Conservation (phyloP, 2,888 invertebrate species). For the Bombylius major region DNA sequence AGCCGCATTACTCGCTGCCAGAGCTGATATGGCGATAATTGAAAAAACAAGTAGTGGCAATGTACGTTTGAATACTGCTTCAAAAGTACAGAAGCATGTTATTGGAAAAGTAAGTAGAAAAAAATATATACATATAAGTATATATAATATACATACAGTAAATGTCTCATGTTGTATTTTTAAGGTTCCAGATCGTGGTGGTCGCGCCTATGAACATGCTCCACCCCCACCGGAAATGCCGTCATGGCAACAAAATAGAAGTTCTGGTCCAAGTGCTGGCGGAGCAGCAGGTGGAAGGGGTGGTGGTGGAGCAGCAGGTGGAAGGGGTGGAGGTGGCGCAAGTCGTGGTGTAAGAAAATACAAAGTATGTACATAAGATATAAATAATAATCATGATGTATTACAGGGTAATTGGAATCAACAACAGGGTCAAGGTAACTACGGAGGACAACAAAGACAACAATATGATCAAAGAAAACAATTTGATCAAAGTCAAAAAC, state of each 20-base stretch:
- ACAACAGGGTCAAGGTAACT: conserved; percentile 9
- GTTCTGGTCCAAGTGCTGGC: conserved; percentile 37
- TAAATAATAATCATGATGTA: too few relatives aligned
- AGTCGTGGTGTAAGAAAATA: conserved; percentile 9
- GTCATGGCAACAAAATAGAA: conserved; percentile 68
- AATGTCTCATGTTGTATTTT: conserved; percentile 8
- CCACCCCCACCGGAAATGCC: conserved; percentile 97
- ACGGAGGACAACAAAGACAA: conserved; percentile 19
- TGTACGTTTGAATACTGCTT: conserved; percentile 73
- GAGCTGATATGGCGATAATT: conserved; percentile 69
- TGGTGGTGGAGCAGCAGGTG: conserved; percentile 25
- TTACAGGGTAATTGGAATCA: conserved; percentile 9
- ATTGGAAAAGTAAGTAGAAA: conserved; percentile 57
- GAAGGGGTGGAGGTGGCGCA: conserved; percentile 20
- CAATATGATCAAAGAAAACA: conserved; percentile 16
- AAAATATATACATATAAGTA: background rate
- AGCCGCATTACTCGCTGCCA: conserved; percentile 70
- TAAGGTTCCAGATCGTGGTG: conserved; percentile 88
- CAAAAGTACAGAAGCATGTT: conserved; percentile 73
- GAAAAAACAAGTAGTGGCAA: conserved; percentile 85
- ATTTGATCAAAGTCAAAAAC: conserved; percentile 14
- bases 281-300: conserved; percentile 26
- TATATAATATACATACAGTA: conserved; percentile 7
- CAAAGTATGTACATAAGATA: background rate
- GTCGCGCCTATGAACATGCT: conserved; percentile 78